Evolutionary conservation across 2,797 vertebrate species (phyloP), one percentile per base, ranked within the genome.

Genomic region (Coracias cyanogaster): DNA sequence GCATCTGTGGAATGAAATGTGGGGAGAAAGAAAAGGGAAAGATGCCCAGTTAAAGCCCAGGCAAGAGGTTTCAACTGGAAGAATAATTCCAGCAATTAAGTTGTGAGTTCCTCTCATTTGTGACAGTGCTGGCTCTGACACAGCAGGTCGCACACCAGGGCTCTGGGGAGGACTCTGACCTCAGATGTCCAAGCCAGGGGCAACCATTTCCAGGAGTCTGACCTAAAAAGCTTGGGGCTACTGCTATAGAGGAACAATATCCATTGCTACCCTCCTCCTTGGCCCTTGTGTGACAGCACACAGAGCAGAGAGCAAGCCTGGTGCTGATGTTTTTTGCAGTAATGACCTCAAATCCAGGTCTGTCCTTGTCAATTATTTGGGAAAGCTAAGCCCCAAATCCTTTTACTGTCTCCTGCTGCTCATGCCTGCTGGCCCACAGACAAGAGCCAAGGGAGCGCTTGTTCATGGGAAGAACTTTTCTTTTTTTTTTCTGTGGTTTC

Each of bases 341-440:
- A 60, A 89, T 2, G 3, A 71, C 49, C 71, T 92, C 33, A 79
- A 89, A 66, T 57, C 78, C 76, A 35, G 60, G 83, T 90, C 71
- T 67, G 55, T 67, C 81, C 84, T 87, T 85, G 45, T 41, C 78
- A 71, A n/a, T 90, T 82, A 67, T 73, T 86, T 82, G 78, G 84
- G 52, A 85, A 77, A 82, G 57, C 26, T 39, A 76, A 91, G 33
- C 78, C 70, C 84, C 72, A 94, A 91, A 96, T 93, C 86, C 84
- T 60, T 94, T 79, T 22, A 28, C 31, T 70, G 43, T 52, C 57
- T 83, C 49, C 72, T 82, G 74, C 55, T 2, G 3, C 64, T 92
- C 3, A 0, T 84, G 60, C 74, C 74, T 90, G 71, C 90, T 86
- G 81, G 86, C 64, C 73, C 70, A 43, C 18, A 41, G 52, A 84